These are phyloP conservation scores for Hiodon tergisus DNA, from an alignment of 2,113 vertebrate genomes.

Conservation along the genomic window DNA sequence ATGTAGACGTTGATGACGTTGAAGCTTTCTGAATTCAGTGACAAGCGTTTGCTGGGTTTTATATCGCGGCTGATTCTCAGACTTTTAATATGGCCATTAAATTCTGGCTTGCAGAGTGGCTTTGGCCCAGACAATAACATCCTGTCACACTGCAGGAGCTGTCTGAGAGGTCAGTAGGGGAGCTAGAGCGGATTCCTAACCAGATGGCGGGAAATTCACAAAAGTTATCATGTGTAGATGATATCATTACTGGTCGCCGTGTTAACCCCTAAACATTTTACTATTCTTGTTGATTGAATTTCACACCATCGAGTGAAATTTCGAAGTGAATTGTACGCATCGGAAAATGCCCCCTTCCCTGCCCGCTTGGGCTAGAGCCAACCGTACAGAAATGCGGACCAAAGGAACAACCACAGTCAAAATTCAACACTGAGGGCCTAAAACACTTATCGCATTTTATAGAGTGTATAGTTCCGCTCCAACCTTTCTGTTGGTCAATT, in stretches of 20 bases:
- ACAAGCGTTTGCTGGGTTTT: conserved; percentile 48
- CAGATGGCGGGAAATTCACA: background rate
- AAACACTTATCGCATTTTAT: too few species aligned
- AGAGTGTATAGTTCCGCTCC: too few species aligned
- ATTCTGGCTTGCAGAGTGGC: conserved; percentile 47
- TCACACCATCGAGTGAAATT: too few species aligned
- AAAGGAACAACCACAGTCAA: too few species aligned
- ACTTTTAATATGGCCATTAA: conserved; percentile 60
- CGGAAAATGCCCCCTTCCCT: too few species aligned
- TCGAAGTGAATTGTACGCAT: too few species aligned
- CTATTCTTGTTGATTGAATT: too few species aligned
- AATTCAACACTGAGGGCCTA: too few species aligned
- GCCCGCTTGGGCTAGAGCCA: too few species aligned
- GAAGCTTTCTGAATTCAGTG: conserved; percentile 51
- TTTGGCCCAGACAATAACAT: conserved; percentile 25
- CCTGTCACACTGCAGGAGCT: background rate
- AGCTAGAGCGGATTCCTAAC: background rate
- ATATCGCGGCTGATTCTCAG: conserved; percentile 55
- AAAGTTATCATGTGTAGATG: background rate
- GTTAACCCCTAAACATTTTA: too few species aligned
- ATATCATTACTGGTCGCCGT: background rate
- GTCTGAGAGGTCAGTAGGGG: background rate
- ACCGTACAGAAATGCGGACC: too few species aligned
- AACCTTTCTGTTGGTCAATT: too few species aligned
- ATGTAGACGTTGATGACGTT: conserved; percentile 42